Evolutionary conservation across 2,888 invertebrate genomes (phyloP), one percentile per base, ranked within the genome.

Genomic region (Pinctada fucata): DNA sequence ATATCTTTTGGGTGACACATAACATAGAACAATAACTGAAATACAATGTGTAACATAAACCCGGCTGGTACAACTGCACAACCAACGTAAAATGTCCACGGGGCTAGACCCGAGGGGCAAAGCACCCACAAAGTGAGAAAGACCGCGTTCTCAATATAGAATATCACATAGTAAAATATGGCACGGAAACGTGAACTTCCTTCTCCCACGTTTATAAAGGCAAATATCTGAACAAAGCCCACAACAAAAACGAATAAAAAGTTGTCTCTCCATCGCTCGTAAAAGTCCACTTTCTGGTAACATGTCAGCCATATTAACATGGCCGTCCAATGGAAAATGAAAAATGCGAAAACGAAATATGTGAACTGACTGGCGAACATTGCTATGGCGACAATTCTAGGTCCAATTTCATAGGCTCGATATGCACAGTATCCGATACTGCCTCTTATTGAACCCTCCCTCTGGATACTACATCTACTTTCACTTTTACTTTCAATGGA

Each of bases 171-270:
- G 49, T 50, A 74, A 4, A 74, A 6, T 6, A 74, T 10, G 10
- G 74, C 65, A 50, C 50, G 49, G 50, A 49, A 74, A 50, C 74
- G 74, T 51, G 74, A 50, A 49, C 48, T 49, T 49, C 66, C 51
- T 10, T 48, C n/a, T 50, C 65, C 63, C n/a, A 74, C 66, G 66
- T 66, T 74, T 51, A 74, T 74, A 47, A 74, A 74, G 13, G 74
- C 58, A 66, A 74, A 74, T n/a, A 74, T 31, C 49, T 74, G 74
- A n/a, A 51, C 66, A 66, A 74, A 74, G 65, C 74, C 74, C 48
- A 74, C 13, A 6, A 51, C 50, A 16, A 66, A 31, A 66, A 74
- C 50, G 48, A 74, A 74, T n/a, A 74, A 66, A 3, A 13, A 4
- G 65, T 66, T 65, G 47, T 74, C 65, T 16, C 63, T n/a, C 0